phyloP scores from a whole-genome alignment of 2,888 invertebrate species.

The Meloe dianella region DNA sequence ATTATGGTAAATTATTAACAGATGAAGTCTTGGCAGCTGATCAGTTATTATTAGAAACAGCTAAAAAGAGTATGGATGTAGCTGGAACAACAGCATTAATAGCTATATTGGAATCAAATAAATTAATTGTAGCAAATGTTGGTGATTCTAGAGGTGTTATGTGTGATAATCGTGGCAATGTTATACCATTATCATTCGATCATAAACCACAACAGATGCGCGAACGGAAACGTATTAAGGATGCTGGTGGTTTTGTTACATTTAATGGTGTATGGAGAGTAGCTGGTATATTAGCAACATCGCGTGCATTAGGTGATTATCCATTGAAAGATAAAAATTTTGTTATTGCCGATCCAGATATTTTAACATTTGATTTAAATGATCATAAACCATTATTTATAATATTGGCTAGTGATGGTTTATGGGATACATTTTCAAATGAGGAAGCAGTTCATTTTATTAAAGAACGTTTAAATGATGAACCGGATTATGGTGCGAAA shows the following conservation, averaged over 20 bases:
- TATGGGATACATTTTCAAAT: conserved; percentile 96
- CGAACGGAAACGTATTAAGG: conserved; percentile 89
- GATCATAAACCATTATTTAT: conserved; percentile 89
- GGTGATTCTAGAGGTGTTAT: conserved; percentile 96
- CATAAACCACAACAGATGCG: conserved; percentile 97
- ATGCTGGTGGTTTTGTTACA: conserved; percentile 93
- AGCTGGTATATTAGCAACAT: conserved; percentile 92
- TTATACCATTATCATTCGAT: conserved; percentile 91
- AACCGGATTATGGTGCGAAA: conserved; percentile 89
- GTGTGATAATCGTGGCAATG: conserved; percentile 89
- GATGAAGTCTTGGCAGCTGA: conserved; percentile 90
- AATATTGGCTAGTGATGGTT: conserved; percentile 91
- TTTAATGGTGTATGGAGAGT: conserved; percentile 97
- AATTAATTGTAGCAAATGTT: conserved; percentile 91
- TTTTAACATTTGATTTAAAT: conserved; percentile 85
- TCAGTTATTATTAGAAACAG: conserved; percentile 78
- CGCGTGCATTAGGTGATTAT: conserved; percentile 93
- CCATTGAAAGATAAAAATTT: conserved; percentile 92
- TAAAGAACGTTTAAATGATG: conserved; percentile 81
- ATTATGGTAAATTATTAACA: conserved; percentile 80
- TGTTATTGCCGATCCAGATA: conserved; percentile 95
- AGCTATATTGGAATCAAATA: conserved; percentile 81
- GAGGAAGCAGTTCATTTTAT: conserved; percentile 93
- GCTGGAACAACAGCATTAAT: conserved; percentile 92
- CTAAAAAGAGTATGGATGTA: conserved; percentile 77